Evolutionary conservation across 2,113 vertebrate genomes (phyloP).

Genomic region (Polypterus bichir): DNA sequence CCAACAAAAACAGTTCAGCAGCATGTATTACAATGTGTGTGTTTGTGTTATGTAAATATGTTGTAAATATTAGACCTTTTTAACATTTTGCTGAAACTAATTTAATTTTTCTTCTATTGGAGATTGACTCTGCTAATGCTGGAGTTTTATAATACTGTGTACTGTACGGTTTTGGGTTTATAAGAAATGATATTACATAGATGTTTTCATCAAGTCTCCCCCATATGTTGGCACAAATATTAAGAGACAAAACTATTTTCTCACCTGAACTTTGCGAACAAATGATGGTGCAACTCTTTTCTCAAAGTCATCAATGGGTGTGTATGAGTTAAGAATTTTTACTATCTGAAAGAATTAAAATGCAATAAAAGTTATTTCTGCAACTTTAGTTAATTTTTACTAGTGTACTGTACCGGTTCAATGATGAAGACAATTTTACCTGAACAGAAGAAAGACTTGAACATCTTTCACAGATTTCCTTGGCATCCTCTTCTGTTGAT

Average conservation of each 20-base stretch:
- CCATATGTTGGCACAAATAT: no score
- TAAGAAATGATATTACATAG: neutral
- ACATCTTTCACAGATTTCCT: slow-evolving; percentile 71
- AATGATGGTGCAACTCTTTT: slow-evolving; percentile 84
- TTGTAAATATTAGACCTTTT: no score
- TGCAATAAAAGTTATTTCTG: neutral
- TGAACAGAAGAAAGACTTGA: slow-evolving; percentile 74
- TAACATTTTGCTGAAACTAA: no score
- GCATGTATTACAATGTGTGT: no score
- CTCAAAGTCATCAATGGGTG: slow-evolving; percentile 93
- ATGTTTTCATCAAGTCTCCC: neutral
- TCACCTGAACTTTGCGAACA: slow-evolving; percentile 89
- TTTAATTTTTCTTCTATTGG: no score
- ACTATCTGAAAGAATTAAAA: slow-evolving; percentile 61
- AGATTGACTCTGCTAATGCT: neutral
- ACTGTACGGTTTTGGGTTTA: neutral
- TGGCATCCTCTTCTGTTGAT: slow-evolving; percentile 77
- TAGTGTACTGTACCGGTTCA: neutral
- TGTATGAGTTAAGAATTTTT: slow-evolving; percentile 94
- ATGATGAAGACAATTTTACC: slow-evolving; percentile 40
- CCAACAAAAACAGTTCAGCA: no score
- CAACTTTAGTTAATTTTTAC: neutral
- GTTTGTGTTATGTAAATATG: no score
- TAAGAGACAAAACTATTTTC: neutral
- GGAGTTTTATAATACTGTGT: neutral